These are phyloP conservation scores for Hartigia nigra DNA, from an alignment of 2,888 invertebrate species.

Conservation along the genomic window DNA sequence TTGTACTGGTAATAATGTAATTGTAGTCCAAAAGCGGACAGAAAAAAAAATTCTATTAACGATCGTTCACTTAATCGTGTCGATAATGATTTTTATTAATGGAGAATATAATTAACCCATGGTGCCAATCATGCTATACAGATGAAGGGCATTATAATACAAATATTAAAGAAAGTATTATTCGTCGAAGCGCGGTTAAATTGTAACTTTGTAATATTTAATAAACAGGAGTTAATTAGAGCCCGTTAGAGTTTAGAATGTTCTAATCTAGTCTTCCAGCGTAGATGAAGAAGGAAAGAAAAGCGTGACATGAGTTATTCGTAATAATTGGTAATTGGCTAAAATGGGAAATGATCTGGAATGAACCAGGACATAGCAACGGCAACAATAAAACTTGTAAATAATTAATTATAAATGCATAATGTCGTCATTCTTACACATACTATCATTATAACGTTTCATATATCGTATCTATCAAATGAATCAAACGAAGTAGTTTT, in stretches of 20 bases:
- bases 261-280: slow-evolving; percentile 59
- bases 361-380: slow-evolving; percentile 25
- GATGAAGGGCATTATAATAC: slow-evolving; percentile 35
- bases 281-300: slow-evolving; percentile 30
- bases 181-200: slow-evolving; percentile 30
- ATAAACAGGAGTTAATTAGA: slow-evolving; percentile 25
- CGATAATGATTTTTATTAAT: slow-evolving; percentile 4
- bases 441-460: background rate
- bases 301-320: slow-evolving; percentile 2
- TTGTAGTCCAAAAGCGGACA: slow-evolving; percentile 8
- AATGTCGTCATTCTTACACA: background rate
- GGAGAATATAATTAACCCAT: background rate
- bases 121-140: slow-evolving; percentile 16
- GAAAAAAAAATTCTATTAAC: slow-evolving; percentile 9
- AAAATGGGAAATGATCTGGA: slow-evolving; percentile 19
- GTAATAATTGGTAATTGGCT: background rate
- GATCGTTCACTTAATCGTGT: slow-evolving; percentile 4
- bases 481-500: background rate
- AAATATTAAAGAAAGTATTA: slow-evolving; percentile 36
- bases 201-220: slow-evolving; percentile 30
- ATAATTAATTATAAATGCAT: background rate
- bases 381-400: background rate
- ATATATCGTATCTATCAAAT: background rate
- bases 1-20: slow-evolving; percentile 9
- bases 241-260: slow-evolving; percentile 45